Evolutionary conservation across 2,113 vertebrate species (phyloP).

Genomic region (Balaeniceps rex): DNA sequence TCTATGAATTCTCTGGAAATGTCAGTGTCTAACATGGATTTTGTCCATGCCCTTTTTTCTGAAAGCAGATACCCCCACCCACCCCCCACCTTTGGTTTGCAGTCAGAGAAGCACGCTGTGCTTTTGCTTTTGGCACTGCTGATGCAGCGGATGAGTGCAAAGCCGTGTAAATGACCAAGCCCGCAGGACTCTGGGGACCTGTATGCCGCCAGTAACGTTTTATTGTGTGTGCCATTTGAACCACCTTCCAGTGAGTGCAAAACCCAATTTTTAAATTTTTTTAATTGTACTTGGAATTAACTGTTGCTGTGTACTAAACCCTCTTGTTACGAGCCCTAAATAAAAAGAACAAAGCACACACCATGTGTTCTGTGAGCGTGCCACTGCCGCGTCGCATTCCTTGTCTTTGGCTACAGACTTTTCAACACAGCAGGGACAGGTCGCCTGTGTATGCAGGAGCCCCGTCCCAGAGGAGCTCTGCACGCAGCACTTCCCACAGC

Average conservation of each 20-base stretch:
- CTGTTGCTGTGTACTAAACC: constrained; percentile 82
- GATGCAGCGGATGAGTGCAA: neutral
- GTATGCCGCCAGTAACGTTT: constrained; percentile 51
- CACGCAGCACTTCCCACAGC: neutral
- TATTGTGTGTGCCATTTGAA: constrained; percentile 70
- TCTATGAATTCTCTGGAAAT: constrained; percentile 64
- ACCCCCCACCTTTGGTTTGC: constrained; percentile 2
- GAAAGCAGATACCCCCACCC: neutral
- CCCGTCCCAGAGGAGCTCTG: neutral
- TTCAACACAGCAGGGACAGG: rapidly evolving
- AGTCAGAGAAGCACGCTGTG: constrained; percentile 6
- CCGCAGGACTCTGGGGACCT: constrained; percentile 43
- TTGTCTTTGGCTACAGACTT: neutral
- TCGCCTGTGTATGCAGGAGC: neutral
- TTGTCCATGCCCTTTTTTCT: constrained; percentile 60
- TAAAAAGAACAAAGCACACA: constrained; percentile 75
- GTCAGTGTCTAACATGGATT: constrained; percentile 70
- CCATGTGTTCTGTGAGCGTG: constrained; percentile 34
- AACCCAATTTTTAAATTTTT: constrained; percentile 75
- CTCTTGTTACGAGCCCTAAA: constrained; percentile 76
- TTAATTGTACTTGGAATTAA: constrained; percentile 79
- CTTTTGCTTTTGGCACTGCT: constrained; percentile 50
- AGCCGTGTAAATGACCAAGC: constrained; percentile 6
- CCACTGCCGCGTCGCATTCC: neutral
- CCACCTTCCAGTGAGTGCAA: constrained; percentile 67